Evolutionary conservation across 2,113 vertebrate species (phyloP).

Genomic region (Silurus meridionalis): DNA sequence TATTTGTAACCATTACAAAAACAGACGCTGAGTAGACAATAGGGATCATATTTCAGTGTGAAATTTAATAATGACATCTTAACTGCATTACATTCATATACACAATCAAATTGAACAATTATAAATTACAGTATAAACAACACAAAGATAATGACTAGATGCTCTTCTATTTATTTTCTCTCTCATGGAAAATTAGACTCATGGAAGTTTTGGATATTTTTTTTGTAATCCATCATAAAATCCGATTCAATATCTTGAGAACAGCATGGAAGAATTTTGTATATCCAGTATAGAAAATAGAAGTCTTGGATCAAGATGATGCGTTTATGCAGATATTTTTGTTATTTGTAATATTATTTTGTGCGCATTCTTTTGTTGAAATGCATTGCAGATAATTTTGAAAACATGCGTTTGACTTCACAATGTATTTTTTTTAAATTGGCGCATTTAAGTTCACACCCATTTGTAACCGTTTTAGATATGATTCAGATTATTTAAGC

Average conservation of each 20-base stretch:
- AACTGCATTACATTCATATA: conserved; percentile 26
- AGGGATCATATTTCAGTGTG: conserved; percentile 4
- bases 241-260: not conserved
- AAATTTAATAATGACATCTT: conserved; percentile 33
- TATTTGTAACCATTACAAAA: not conserved
- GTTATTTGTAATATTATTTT: not conserved
- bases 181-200: not conserved
- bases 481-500: not conserved
- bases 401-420: not conserved
- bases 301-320: not conserved
- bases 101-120: conserved; percentile 20
- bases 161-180: not conserved
- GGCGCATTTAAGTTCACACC: not conserved
- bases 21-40: not conserved
- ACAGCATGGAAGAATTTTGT: not conserved
- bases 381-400: not conserved
- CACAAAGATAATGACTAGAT: not conserved
- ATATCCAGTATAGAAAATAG: not conserved
- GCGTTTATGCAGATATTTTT: not conserved
- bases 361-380: not conserved
- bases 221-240: not conserved
- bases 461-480: not conserved
- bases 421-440: not conserved
- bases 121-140: conserved; percentile 46
- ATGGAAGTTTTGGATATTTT: not conserved